Evolutionary conservation across 2,888 invertebrate genomes (phyloP), one percentile per base, ranked within the genome.

Genomic region (Bursaphelenchus okinawaensis): DNA sequence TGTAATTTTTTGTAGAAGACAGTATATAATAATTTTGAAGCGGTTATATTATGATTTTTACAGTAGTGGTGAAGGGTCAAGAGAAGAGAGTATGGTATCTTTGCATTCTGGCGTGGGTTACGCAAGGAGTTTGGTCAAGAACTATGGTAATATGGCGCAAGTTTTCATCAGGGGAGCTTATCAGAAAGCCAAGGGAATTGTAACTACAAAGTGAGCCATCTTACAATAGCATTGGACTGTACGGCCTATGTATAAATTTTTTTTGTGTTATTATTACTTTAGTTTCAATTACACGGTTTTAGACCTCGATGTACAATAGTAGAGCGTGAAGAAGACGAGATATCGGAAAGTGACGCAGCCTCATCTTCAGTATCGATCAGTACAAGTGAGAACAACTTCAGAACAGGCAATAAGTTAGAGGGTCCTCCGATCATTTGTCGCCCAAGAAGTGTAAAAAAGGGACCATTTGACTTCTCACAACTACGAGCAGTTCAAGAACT

Each of bases 391-490:
- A 23, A 22, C 4, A 59, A 59, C 23, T 16, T 59, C 8, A 50
- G 22, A 27, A 40, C 52, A 22, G 31, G 50, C 19, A 27, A 50
- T 29, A 31, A 7, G 16, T 40, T 23, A 9, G 60, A 59, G n/a
- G 52, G 52, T 2, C 51, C 31, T 1, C 60, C 60, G 26, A 40
- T 58, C n/a, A 72, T 73, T 86, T 87, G 94, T 62, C 93, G 95
- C 84, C 93, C 94, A 0, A 91, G 93, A 0, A 92, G 91, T 81
- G 92, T 92, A 65, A 93, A 95, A 84, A 95, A 95, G 83, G 95
- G 95, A 0, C 95, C 94, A 0, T 93, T 92, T 82, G 95, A 98
- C 84, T 96, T 96, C 84, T 91, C 92, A 58, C 89, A 90, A 72
- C 87, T 95, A 24, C 89, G 92, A 82, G 90, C 93, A 75, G 91